Conservation (phyloP, 2,113 vertebrate genomes). For the Rhizomys pruinosus region DNA sequence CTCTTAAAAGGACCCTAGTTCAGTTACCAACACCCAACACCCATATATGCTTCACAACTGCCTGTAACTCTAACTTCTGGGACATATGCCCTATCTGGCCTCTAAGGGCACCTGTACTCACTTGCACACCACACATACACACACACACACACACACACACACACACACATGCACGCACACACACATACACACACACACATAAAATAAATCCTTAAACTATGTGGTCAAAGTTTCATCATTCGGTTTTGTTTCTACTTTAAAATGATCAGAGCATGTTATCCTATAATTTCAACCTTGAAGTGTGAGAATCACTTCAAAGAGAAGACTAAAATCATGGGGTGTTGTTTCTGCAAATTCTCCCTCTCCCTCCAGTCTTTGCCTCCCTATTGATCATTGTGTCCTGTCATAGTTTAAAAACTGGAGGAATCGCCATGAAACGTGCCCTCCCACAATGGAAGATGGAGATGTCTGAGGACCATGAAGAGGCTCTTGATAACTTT, state of each 20-base stretch:
- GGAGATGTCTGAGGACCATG: neutral
- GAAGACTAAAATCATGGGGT: neutral
- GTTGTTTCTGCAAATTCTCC: neutral
- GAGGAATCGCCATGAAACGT: neutral
- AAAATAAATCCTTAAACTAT: neutral
- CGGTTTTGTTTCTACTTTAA: neutral
- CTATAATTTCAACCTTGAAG: neutral
- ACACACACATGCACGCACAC: neutral
- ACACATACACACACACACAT: too few relatives aligned
- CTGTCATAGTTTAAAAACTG: neutral
- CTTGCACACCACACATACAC: accelerated
- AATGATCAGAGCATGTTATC: neutral
- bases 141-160: neutral
- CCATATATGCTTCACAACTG: neutral
- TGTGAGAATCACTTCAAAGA: neutral
- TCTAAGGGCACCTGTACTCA: too few relatives aligned
- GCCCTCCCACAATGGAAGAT: neutral
- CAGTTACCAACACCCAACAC: accelerated
- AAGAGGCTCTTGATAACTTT: neutral
- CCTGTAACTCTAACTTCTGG: neutral
- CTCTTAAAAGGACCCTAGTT: neutral
- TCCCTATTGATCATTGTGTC: neutral
- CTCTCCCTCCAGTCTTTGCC: accelerated
- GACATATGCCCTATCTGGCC: too few relatives aligned
- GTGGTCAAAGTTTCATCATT: neutral